Percentiles rank a stretch among this genome's conserved stretches.
Evolutionary conservation across 1,140 invertebrate genomes (phyloP).

Genomic region (Lamellibrachia luymesi): DNA sequence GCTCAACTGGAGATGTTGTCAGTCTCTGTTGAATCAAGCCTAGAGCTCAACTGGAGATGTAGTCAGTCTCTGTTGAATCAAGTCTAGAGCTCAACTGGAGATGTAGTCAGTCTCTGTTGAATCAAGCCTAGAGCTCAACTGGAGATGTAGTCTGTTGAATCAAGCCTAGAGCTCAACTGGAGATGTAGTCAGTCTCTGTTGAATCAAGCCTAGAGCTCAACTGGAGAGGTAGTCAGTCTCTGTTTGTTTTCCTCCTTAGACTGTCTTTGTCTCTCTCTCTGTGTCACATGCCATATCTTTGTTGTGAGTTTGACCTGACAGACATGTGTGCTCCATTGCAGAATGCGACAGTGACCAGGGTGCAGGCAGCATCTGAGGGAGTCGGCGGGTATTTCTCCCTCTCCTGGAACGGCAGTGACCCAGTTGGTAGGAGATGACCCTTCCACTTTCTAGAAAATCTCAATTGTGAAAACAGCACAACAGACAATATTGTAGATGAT

Average conservation of each 20-base stretch:
- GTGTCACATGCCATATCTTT: background rate
- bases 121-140: too few relatives aligned
- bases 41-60: too few relatives aligned
- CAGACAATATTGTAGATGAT: background rate
- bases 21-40: too few relatives aligned
- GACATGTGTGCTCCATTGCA: background rate
- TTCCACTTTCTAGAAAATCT: background rate
- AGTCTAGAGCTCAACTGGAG: too few relatives aligned
- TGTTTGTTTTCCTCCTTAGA: background rate
- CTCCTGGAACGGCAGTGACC: background rate
- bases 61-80: too few relatives aligned
- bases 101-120: too few relatives aligned
- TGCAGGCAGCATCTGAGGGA: background rate
- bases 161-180: too few relatives aligned
- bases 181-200: too few relatives aligned
- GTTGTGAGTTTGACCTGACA: background rate
- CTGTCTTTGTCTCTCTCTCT: background rate
- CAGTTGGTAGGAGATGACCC: background rate
- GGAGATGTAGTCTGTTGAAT: too few relatives aligned
- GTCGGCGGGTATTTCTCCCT: background rate
- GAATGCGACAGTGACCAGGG: background rate
- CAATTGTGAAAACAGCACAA: background rate
- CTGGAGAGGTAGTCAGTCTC: too few relatives aligned
- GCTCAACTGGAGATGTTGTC: too few relatives aligned
- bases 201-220: too few relatives aligned